A percentile compares a stretch with the other conserved stretches of the same genome.
Conservation (phyloP, 1,140 invertebrate genomes). For the Hyposmocoma kahamanoa region DNA sequence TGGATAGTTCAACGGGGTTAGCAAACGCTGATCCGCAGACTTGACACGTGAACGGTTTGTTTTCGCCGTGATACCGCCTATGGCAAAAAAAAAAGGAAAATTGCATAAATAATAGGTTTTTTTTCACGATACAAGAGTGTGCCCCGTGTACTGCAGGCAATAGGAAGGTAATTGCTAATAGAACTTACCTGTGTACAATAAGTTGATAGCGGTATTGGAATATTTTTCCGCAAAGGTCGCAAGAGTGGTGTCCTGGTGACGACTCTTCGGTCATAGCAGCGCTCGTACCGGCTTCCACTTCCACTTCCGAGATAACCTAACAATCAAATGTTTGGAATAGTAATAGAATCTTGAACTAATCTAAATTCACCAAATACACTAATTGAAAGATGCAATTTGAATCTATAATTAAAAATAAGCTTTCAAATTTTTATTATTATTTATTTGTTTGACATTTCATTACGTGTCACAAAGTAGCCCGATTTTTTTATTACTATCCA, state of each 20-base stretch:
- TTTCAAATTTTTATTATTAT: too few relatives aligned
- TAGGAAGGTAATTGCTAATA: background rate
- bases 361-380: too few relatives aligned
- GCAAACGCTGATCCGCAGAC: slow-evolving; percentile 88
- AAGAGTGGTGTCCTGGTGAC: slow-evolving; percentile 80
- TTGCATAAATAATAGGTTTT: too few relatives aligned
- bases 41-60: slow-evolving; percentile 89
- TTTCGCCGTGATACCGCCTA: slow-evolving; percentile 88
- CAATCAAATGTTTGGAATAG: too few relatives aligned
- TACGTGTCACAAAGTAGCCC: too few relatives aligned
- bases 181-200: slow-evolving; percentile 79
- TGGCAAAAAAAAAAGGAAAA: slow-evolving; percentile 17
- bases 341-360: too few relatives aligned
- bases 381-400: too few relatives aligned
- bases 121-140: too few relatives aligned
- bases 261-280: slow-evolving; percentile 65
- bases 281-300: slow-evolving; percentile 74
- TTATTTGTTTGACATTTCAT: too few relatives aligned
- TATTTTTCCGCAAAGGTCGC: slow-evolving; percentile 88
- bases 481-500: too few relatives aligned
- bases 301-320: slow-evolving; percentile 66
- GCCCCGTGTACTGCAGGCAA: too few relatives aligned
- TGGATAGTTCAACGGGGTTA: slow-evolving; percentile 82
- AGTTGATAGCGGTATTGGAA: slow-evolving; percentile 90
- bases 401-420: too few relatives aligned